phyloP scores from a whole-genome alignment of 2,113 vertebrate genomes.

The Panurus biarmicus region DNA sequence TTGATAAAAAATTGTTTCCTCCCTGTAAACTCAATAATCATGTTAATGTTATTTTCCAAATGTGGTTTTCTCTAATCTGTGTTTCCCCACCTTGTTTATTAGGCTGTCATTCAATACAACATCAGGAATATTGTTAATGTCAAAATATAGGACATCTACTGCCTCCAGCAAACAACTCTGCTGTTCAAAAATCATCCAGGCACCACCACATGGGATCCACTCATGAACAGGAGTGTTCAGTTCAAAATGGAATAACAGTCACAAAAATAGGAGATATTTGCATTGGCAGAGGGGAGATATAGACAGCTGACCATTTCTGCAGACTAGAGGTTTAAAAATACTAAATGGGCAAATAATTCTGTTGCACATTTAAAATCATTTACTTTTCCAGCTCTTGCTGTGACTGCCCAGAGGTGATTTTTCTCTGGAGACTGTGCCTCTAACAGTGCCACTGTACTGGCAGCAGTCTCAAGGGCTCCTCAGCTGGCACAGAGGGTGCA shows the following conservation, averaged over 20 bases:
- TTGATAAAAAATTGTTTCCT: background rate
- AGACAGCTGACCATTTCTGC: background rate
- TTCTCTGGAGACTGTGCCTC: background rate
- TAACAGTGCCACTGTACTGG: background rate
- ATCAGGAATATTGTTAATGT: background rate
- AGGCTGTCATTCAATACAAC: background rate
- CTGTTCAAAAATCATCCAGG: background rate
- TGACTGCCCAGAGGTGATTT: background rate
- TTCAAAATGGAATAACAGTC: background rate
- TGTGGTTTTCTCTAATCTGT: background rate
- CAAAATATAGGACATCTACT: slow-evolving; percentile 20
- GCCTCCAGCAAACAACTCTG: background rate
- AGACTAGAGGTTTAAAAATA: background rate
- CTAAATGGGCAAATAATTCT: background rate
- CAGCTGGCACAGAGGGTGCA: background rate
- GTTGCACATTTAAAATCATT: background rate
- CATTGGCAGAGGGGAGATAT: accelerated
- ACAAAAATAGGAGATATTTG: background rate
- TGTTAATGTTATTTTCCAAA: background rate
- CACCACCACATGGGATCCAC: background rate
- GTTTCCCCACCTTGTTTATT: background rate
- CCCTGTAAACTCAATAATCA: background rate
- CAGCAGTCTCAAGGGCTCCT: background rate
- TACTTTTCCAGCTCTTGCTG: background rate
- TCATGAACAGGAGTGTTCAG: background rate